Evolutionary conservation across 2,888 invertebrate species (phyloP).

Genomic region (Caenorhabditis sp.): DNA sequence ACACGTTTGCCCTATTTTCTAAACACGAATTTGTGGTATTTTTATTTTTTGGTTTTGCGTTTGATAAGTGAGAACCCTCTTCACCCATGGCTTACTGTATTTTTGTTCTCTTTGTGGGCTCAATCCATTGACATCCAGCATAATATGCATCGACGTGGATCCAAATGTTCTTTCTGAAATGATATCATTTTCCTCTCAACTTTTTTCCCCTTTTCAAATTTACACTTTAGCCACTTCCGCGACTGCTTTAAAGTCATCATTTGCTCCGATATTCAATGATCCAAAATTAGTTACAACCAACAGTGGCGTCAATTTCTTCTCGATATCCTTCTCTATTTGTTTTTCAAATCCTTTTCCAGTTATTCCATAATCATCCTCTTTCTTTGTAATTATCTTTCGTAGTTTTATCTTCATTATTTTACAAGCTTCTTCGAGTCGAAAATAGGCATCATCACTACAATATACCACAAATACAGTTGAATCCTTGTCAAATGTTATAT

Average conservation of each 20-base stretch:
- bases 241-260: slow-evolving; percentile 29
- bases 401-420: slow-evolving; percentile 13
- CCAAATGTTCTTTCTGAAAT: slow-evolving; percentile 10
- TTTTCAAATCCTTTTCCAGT: slow-evolving; percentile 19
- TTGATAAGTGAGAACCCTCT: no score
- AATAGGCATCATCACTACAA: slow-evolving; percentile 27
- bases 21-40: not conserved
- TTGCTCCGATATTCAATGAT: slow-evolving; percentile 24
- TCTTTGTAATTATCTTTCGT: slow-evolving; percentile 23
- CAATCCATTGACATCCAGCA: slow-evolving; percentile 39
- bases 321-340: slow-evolving; percentile 34
- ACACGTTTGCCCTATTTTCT: no score
- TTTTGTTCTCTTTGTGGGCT: slow-evolving; percentile 12
- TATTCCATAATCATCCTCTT: slow-evolving; percentile 22
- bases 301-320: slow-evolving; percentile 19
- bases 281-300: slow-evolving; percentile 33
- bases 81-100: slow-evolving; percentile 34
- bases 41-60: not conserved
- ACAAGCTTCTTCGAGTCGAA: slow-evolving; percentile 27
- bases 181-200: not conserved
- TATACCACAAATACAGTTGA: slow-evolving; percentile 22
- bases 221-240: slow-evolving; percentile 10
- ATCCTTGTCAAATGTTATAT: slow-evolving; percentile 1
- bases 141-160: slow-evolving; percentile 34
- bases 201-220: slow-evolving; percentile 4